A percentile compares a stretch with the other conserved stretches of the same genome.
Conservation (phyloP, 2,797 vertebrate species). For the Rousettus madagascariensis region DNA sequence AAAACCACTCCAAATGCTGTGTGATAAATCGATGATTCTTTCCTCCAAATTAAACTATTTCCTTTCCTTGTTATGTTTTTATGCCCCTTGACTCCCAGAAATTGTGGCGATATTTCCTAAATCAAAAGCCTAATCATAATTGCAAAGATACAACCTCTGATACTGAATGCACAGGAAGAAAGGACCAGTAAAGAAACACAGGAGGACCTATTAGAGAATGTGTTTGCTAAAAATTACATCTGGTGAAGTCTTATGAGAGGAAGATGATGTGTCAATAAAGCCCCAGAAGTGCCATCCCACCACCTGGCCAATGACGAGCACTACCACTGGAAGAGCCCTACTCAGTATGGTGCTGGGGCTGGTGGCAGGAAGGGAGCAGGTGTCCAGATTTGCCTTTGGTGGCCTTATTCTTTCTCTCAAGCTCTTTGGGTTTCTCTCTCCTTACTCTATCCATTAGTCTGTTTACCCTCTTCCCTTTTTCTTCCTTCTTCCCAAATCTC, state of each 20-base stretch:
- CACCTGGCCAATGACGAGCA: background rate
- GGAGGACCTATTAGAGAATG: background rate
- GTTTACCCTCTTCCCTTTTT: background rate
- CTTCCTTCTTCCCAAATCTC: background rate
- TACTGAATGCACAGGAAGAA: background rate
- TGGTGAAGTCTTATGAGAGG: background rate
- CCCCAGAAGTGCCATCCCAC: background rate
- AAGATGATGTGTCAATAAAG: background rate
- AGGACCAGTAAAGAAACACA: background rate
- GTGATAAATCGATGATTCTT: background rate
- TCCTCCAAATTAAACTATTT: background rate
- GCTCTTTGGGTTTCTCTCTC: background rate
- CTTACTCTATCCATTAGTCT: background rate
- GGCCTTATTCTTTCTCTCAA: background rate
- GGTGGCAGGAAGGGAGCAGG: background rate
- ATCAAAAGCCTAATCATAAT: background rate
- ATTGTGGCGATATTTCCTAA: slow-evolving; percentile 4
- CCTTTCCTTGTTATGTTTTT: background rate
- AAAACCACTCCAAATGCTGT: background rate
- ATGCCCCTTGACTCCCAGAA: background rate
- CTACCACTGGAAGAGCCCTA: accelerated
- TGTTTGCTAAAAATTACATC: background rate
- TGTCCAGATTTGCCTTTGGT: background rate
- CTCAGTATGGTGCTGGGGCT: too few relatives aligned
- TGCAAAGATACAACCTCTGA: background rate